Evolutionary conservation across 1,140 invertebrate genomes (phyloP).

Genomic region (Macrotrachela quadricornifera): DNA sequence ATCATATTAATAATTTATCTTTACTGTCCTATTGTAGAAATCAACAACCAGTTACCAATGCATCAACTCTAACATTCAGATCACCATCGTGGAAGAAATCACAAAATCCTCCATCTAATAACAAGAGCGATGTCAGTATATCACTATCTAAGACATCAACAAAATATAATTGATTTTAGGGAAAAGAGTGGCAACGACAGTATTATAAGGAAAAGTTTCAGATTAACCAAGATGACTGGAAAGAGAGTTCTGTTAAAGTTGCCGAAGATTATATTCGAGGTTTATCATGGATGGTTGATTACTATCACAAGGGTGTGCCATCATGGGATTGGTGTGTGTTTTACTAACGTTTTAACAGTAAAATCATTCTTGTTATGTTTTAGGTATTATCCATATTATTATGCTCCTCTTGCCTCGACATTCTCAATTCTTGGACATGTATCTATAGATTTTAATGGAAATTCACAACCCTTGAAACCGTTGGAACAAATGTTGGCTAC

Average conservation of each 20-base stretch:
- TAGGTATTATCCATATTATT: constrained; percentile 87
- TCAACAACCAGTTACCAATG: not conserved
- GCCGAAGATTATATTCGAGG: constrained; percentile 75
- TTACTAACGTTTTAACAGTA: too few species aligned
- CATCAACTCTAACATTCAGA: not conserved
- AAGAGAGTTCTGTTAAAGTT: constrained; percentile 60
- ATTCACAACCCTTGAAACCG: constrained; percentile 73
- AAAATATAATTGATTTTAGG: constrained; percentile 83
- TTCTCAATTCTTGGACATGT: constrained; percentile 60
- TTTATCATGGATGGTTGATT: constrained; percentile 86
- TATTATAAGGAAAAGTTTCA: constrained; percentile 96
- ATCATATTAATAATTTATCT: too few species aligned
- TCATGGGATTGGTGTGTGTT: constrained; percentile 73
- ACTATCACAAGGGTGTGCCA: constrained; percentile 94
- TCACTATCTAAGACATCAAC: too few species aligned
- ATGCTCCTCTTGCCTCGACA: constrained; percentile 96
- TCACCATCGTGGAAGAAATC: constrained; percentile 37
- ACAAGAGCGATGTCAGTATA: too few species aligned
- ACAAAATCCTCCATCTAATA: constrained; percentile 61
- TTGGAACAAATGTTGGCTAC: constrained; percentile 97
- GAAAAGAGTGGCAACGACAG: constrained; percentile 83
- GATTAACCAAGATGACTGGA: constrained; percentile 50
- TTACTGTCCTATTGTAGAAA: too few species aligned
- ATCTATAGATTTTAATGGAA: constrained; percentile 62
- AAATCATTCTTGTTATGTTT: too few species aligned